Evolutionary conservation across 2,797 vertebrate genomes (phyloP).

Genomic region (Mormyrus hasselquistii): DNA sequence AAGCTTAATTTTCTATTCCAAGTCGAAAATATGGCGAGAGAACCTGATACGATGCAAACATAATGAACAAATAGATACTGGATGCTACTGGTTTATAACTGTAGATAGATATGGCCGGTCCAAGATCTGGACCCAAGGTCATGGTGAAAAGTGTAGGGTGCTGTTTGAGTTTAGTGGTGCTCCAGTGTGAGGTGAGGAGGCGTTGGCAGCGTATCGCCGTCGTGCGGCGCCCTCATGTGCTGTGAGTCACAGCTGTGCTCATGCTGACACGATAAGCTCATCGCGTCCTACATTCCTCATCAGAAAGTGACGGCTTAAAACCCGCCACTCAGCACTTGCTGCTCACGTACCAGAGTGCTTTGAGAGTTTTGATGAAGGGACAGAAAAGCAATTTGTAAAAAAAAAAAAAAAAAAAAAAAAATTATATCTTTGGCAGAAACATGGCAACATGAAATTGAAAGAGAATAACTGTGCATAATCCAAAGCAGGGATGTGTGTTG

Average conservation of each 20-base stretch:
- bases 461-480: not conserved
- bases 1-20: not conserved
- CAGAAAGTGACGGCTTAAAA: constrained; percentile 27
- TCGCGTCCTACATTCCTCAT: constrained; percentile 33
- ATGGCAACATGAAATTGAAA: not conserved
- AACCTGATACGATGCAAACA: not conserved
- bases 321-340: not conserved
- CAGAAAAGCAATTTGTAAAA: not conserved
- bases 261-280: constrained; percentile 31
- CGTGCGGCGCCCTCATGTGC: not conserved
- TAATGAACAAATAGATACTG: not conserved
- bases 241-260: constrained; percentile 27
- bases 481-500: not conserved
- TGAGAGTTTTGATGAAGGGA: not conserved
- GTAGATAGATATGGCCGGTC: not conserved
- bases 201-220: not conserved
- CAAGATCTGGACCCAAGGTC: not conserved
- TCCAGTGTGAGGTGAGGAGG: not conserved
- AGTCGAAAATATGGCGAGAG: not conserved
- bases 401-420: not conserved
- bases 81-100: not conserved
- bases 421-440: not conserved
- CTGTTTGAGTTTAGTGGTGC: not conserved
- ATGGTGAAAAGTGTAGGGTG: not conserved
- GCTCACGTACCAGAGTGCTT: not conserved